Base-by-base conservation (phyloP, 2,888 invertebrate species). In the Aphidoletes aphidimyza region DNA sequence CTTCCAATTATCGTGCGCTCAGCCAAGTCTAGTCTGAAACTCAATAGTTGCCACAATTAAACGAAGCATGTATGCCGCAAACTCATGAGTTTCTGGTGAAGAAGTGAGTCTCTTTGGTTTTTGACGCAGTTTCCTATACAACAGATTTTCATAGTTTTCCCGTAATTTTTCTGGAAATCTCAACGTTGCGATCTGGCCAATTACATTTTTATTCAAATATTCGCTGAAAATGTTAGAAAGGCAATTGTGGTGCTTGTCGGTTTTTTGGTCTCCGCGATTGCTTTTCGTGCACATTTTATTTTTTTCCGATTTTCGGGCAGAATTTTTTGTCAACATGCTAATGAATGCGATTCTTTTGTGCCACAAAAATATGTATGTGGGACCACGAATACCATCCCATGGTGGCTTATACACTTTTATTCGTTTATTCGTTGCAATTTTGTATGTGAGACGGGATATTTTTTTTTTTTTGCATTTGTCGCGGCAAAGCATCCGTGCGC, bases 301-400 rank as follows among this genome's bases (percentile, higher is more conserved):
- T 69, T 22, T 54, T 22, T n/a, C 8, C 11, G n/a, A 22, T 54
- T 26, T 54, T 2, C 3, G 22, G 54, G 1, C 34, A 14, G n/a
- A n/a, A 69, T 30, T 69, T 30, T 69, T 30, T 69, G 30, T 30
- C 30, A 69, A 30, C 69, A 69, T 69, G 69, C 34, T 69, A 69
- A 69, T 69, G 69, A 69, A 69, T 69, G 14, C 17, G 14, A 34
- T 69, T 34, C 69, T 30, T 14, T 54, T 22, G 54, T 3, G 2
- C 54, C 30, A 30, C 30, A 69, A 30, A 9, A 5, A 30, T 69
- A n/a, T 17, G 14, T 69, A 69, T 69, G 69, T 14, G 22, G 22
- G 22, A 22, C 17, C 47, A 19, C 2, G 19, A 19, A 54, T 5
- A 19, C 47, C 47, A 11, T 14, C 47, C 9, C 17, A 54, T 26